A percentile compares a stretch with the other conserved stretches of the same genome.
phyloP scores from a whole-genome alignment of 2,797 vertebrate species.

The Bradypus variegatus region DNA sequence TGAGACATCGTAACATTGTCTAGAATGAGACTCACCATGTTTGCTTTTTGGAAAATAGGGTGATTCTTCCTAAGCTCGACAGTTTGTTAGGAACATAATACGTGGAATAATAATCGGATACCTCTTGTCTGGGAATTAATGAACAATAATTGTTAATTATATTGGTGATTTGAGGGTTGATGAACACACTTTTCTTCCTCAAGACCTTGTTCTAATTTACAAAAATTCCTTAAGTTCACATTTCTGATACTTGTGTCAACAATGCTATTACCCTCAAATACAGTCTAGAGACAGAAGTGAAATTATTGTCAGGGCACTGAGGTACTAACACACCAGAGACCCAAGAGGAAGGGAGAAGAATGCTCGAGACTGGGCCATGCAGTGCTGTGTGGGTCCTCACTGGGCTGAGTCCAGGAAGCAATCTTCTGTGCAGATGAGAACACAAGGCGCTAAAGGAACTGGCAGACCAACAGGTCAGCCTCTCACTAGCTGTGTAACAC shows the following conservation, averaged over 20 bases:
- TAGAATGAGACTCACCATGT: background rate
- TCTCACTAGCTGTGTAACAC: no score
- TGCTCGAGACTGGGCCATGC: background rate
- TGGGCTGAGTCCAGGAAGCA: background rate
- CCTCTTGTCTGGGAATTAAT: background rate
- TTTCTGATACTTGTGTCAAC: background rate
- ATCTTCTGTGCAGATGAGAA: background rate
- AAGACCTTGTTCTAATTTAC: background rate
- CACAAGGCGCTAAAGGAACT: fast-evolving
- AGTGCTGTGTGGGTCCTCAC: background rate
- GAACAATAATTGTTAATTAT: background rate
- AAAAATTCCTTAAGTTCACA: background rate
- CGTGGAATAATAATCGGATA: no score
- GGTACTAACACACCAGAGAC: background rate
- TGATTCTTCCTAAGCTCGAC: no score
- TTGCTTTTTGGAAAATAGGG: no score
- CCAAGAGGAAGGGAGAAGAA: background rate
- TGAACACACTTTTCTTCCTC: background rate
- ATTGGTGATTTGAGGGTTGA: background rate
- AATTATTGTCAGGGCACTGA: background rate
- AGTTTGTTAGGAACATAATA: no score
- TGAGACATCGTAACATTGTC: no score
- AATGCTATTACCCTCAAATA: background rate
- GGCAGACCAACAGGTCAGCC: no score
- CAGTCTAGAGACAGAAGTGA: background rate